These are phyloP conservation scores for Hypsopygia costalis DNA, from an alignment of 2,888 invertebrate genomes.

Conservation along the genomic window DNA sequence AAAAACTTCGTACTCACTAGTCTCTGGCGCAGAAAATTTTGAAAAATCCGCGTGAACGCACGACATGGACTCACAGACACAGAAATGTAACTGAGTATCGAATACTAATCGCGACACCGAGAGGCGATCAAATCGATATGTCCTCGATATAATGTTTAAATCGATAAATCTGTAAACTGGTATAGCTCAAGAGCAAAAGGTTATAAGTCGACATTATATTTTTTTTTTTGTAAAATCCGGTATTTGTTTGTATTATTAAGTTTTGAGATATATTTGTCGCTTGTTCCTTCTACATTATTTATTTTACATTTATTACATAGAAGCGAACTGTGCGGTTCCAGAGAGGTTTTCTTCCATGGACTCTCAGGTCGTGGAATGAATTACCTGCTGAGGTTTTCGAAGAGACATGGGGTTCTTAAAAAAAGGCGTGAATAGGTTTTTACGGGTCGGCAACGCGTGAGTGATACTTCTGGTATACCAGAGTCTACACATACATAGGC, in stretches of 20 bases:
- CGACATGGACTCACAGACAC: not conserved
- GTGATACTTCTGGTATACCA: no score
- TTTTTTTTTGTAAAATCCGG: conserved; percentile 4
- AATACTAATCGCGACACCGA: not conserved
- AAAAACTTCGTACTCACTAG: not conserved
- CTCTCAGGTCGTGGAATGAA: no score
- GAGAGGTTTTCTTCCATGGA: no score
- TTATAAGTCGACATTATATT: conserved; percentile 7
- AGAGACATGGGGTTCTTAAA: no score
- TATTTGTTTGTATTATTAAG: not conserved
- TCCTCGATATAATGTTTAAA: not conserved
- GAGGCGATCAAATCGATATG: not conserved
- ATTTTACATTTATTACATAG: no score
- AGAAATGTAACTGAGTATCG: not conserved
- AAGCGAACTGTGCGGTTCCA: no score
- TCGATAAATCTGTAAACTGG: not conserved
- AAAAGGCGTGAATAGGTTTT: no score
- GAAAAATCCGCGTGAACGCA: not conserved
- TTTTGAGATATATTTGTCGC: not conserved
- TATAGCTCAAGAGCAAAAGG: conserved; percentile 10
- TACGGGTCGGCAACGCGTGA: no score
- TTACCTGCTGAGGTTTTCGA: no score
- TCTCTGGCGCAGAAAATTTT: not conserved
- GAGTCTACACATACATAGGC: no score
- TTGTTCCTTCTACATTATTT: no score